These are phyloP conservation scores for Sus scrofa DNA, from an alignment of 2,113 vertebrate genomes.

Conservation along the genomic window DNA sequence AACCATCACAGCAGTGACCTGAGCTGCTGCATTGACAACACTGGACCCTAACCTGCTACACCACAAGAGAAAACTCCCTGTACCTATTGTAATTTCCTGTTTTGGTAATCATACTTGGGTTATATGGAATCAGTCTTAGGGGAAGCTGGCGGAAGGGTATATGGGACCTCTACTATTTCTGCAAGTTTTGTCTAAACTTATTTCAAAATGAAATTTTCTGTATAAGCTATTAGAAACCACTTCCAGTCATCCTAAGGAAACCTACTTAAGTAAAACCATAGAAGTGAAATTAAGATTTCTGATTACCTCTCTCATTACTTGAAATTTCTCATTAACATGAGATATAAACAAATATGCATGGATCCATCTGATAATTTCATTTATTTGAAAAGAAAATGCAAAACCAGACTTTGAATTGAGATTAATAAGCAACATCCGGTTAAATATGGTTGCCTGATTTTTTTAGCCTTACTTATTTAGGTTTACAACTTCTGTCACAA, in stretches of 20 bases:
- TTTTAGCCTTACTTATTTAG: neutral
- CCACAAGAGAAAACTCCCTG: too few relatives aligned
- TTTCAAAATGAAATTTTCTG: neutral
- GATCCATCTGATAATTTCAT: neutral
- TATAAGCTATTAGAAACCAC: neutral
- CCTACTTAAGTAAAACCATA: neutral
- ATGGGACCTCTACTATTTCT: neutral
- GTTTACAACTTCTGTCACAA: neutral
- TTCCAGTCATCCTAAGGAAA: neutral
- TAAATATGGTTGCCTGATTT: neutral
- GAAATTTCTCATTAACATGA: constrained; percentile 35
- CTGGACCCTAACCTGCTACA: too few relatives aligned
- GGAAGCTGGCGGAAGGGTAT: neutral
- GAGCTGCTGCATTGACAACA: too few relatives aligned
- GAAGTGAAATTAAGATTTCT: neutral
- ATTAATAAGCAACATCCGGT: neutral
- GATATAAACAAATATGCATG: neutral
- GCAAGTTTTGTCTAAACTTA: neutral
- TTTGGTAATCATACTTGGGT: neutral
- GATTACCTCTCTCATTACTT: neutral
- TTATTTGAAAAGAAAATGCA: constrained; percentile 33
- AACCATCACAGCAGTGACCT: too few relatives aligned
- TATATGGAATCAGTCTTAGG: neutral
- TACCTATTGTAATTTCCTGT: neutral
- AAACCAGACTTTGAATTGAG: neutral